Evolutionary conservation across 2,888 invertebrate species (phyloP).

Genomic region (Stratiomys singularior): DNA sequence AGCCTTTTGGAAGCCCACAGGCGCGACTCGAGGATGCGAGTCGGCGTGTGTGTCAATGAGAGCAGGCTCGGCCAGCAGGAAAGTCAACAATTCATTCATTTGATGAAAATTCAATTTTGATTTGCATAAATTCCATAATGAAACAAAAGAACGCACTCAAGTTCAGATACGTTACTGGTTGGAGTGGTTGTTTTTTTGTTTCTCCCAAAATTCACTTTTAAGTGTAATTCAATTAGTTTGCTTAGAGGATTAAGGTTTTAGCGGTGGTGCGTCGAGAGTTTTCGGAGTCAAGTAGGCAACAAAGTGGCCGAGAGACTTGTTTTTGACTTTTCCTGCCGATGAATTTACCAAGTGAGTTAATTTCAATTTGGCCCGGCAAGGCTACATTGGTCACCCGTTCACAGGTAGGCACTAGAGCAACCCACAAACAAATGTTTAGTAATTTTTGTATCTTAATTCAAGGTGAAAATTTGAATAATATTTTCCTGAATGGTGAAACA

Average conservation of each 20-base stretch:
- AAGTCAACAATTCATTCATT: slow-evolving; percentile 30
- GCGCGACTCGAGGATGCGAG: too few species aligned
- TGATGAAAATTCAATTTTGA: slow-evolving; percentile 18
- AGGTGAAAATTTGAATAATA: slow-evolving; percentile 18
- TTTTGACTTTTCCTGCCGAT: background rate
- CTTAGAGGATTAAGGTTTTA: slow-evolving; percentile 15
- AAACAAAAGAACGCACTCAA: slow-evolving; percentile 19
- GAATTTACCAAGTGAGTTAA: background rate
- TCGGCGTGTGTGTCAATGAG: background rate
- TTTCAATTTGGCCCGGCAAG: slow-evolving; percentile 21
- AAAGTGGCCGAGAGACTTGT: background rate
- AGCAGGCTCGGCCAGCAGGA: background rate
- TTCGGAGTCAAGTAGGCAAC: slow-evolving; percentile 7
- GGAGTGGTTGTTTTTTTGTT: slow-evolving; percentile 11
- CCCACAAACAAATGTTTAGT: slow-evolving; percentile 8
- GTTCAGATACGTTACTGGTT: background rate
- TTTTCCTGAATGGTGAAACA: too few species aligned
- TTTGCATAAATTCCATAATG: slow-evolving; percentile 32
- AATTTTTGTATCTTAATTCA: slow-evolving; percentile 2
- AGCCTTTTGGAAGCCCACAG: background rate
- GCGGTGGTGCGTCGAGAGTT: background rate
- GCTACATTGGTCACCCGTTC: background rate
- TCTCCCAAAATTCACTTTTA: slow-evolving; percentile 2
- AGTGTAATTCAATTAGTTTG: slow-evolving; percentile 36
- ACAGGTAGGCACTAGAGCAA: background rate